These are phyloP conservation scores for Tyria jacobaeae DNA, from an alignment of 2,888 invertebrate species.

Conservation along the genomic window DNA sequence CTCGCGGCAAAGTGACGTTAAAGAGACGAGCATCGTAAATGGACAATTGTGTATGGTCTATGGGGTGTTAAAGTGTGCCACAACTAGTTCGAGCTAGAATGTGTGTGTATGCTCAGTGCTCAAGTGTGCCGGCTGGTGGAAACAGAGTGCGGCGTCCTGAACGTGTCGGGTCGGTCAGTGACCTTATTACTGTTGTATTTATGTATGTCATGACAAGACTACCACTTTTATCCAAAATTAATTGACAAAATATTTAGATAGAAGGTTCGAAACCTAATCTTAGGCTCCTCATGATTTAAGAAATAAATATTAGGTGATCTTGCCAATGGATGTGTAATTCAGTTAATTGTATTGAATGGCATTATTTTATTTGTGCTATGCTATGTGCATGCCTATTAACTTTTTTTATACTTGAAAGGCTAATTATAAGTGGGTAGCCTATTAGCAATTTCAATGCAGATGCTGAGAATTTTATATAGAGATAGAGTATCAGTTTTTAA, in stretches of 20 bases:
- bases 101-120: slow-evolving; percentile 31
- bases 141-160: not conserved
- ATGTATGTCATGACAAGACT: not conserved
- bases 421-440: not conserved
- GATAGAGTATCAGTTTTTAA: too few relatives aligned
- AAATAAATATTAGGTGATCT: not conserved
- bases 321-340: not conserved
- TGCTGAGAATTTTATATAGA: too few relatives aligned
- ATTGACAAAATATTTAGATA: not conserved
- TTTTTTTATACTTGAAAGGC: too few relatives aligned
- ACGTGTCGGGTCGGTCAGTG: slow-evolving; percentile 2
- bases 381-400: not conserved
- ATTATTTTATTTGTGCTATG: not conserved
- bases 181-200: slow-evolving; percentile 15
- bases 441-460: not conserved
- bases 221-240: not conserved
- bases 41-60: slow-evolving; percentile 25
- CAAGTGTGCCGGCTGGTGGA: slow-evolving; percentile 12
- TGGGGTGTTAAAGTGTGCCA: slow-evolving; percentile 24
- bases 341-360: not conserved
- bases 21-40: slow-evolving; percentile 93
- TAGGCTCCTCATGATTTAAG: not conserved
- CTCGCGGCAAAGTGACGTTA: slow-evolving; percentile 95
- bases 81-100: slow-evolving; percentile 42
- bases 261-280: not conserved